A percentile compares a stretch with the other conserved stretches of the same genome.
Conservation (phyloP, 2,797 vertebrate species). For the Echeneis naucrates region DNA sequence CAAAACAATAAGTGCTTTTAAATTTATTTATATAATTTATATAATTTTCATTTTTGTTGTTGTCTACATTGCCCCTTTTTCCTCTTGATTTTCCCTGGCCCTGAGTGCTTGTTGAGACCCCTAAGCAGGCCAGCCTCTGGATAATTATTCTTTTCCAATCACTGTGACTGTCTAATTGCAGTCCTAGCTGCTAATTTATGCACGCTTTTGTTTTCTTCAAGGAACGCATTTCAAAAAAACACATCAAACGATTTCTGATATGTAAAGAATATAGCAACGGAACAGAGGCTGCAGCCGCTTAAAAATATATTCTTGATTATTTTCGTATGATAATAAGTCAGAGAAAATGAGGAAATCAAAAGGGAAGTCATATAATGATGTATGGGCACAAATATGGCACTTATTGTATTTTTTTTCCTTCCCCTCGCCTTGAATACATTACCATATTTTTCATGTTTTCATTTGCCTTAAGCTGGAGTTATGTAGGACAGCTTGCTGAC, state of each 20-base stretch:
- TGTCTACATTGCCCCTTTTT: constrained; percentile 24
- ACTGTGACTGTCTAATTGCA: constrained; percentile 83
- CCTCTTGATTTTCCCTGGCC: constrained; percentile 49
- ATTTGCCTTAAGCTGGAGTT: constrained; percentile 73
- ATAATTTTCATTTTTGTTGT: neutral
- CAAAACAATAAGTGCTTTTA: constrained; percentile 42
- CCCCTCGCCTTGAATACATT: constrained; percentile 75
- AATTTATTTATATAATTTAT: constrained; percentile 21
- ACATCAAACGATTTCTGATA: constrained; percentile 84
- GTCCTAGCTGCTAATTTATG: constrained; percentile 81
- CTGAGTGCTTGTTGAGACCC: constrained; percentile 82
- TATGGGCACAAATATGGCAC: constrained; percentile 74
- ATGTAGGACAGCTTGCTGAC: constrained; percentile 79
- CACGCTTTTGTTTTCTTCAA: constrained; percentile 84
- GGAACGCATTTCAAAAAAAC: constrained; percentile 76
- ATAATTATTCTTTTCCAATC: constrained; percentile 84
- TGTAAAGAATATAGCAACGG: constrained; percentile 76
- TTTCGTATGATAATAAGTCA: constrained; percentile 83
- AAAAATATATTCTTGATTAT: constrained; percentile 83
- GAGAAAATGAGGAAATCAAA: constrained; percentile 78
- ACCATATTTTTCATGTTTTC: constrained; percentile 74
- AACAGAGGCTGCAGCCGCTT: constrained; percentile 70
- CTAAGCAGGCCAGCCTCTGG: constrained; percentile 72
- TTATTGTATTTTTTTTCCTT: constrained; percentile 77
- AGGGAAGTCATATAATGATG: constrained; percentile 76